These are phyloP conservation scores for Carcharodon carcharias DNA, from an alignment of 2,797 vertebrate species.

Conservation along the genomic window DNA sequence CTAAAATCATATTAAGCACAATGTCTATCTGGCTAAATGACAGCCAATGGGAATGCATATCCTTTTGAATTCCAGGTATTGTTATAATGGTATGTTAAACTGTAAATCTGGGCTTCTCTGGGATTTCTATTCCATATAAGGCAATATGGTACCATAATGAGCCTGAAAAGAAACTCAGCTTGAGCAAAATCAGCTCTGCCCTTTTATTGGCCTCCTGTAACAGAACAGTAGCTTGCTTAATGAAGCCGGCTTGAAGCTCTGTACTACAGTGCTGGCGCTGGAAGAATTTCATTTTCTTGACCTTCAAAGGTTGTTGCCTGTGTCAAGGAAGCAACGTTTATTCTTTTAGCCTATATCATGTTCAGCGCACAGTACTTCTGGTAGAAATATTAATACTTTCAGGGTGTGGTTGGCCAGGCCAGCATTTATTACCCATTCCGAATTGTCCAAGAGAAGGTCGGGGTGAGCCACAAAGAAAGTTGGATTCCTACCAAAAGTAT, in stretches of 20 bases:
- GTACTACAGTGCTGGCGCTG: constrained; percentile 49
- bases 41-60: constrained; percentile 7
- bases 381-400: constrained; percentile 40
- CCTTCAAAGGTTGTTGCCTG: constrained; percentile 53
- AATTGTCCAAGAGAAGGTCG: too few relatives aligned
- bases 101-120: constrained; percentile 48
- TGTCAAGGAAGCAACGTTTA: constrained; percentile 52
- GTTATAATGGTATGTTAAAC: neutral
- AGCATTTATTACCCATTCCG: too few relatives aligned
- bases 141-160: constrained; percentile 55
- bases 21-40: neutral
- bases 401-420: too few relatives aligned
- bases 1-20: neutral
- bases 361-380: constrained; percentile 47
- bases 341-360: constrained; percentile 39
- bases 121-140: constrained; percentile 94
- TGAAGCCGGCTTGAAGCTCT: constrained; percentile 46
- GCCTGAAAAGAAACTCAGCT: constrained; percentile 59
- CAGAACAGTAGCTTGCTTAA: constrained; percentile 63
- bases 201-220: constrained; percentile 64
- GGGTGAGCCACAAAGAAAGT: too few relatives aligned
- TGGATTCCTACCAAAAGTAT: neutral
- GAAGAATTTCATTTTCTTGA: constrained; percentile 79
- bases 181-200: constrained; percentile 56
- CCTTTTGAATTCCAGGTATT: constrained; percentile 13